These are phyloP conservation scores for Drosophila suboccidentalis DNA, from an alignment of 2,888 invertebrate genomes.

Conservation along the genomic window DNA sequence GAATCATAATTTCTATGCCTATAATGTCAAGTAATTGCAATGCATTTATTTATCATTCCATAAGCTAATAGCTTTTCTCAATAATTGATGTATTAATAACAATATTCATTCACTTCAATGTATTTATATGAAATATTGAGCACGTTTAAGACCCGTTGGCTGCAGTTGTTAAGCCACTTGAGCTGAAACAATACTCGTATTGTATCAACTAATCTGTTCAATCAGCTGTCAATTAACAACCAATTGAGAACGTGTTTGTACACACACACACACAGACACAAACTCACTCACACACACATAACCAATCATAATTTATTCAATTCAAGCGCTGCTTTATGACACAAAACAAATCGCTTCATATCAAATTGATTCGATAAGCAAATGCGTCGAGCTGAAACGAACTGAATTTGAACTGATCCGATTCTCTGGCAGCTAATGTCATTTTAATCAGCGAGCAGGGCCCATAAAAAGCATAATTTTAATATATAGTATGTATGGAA, in stretches of 20 bases:
- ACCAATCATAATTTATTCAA: slow-evolving; percentile 59
- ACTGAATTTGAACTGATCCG: slow-evolving; percentile 4
- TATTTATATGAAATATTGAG: not conserved
- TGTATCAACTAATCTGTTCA: slow-evolving; percentile 31
- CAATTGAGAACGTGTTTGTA: slow-evolving; percentile 42
- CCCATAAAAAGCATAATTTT: slow-evolving; percentile 44
- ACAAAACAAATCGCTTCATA: slow-evolving; percentile 57
- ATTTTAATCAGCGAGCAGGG: slow-evolving; percentile 56
- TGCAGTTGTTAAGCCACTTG: slow-evolving; percentile 14
- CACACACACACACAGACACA: not conserved
- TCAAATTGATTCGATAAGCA: slow-evolving; percentile 58
- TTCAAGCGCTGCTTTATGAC: slow-evolving; percentile 48
- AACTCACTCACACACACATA: not conserved
- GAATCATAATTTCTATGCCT: too few species aligned
- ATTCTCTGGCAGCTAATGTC: slow-evolving; percentile 51
- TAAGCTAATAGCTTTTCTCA: not conserved
- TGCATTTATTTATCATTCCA: not conserved
- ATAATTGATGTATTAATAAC: not conserved
- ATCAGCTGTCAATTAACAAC: slow-evolving; percentile 60
- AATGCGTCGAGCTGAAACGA: slow-evolving; percentile 28
- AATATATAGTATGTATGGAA: slow-evolving; percentile 44
- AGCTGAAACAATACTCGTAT: slow-evolving; percentile 19
- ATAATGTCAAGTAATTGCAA: not conserved
- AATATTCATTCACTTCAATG: not conserved
- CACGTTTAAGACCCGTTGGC: slow-evolving; percentile 2